Conservation (phyloP, 2,797 vertebrate genomes). For the Leptodon cayanensis region DNA sequence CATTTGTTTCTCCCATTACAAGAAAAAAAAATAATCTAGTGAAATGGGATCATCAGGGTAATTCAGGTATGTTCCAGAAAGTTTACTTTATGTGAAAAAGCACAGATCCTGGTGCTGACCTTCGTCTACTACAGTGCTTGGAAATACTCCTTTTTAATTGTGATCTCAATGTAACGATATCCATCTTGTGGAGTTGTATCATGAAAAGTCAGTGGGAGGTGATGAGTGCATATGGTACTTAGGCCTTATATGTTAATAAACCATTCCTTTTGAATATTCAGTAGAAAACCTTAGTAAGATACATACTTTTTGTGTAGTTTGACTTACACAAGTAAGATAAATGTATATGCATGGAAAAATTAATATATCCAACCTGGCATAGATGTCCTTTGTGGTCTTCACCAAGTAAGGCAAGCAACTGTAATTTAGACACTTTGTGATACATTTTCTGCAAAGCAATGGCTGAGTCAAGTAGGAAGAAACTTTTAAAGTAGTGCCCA, state of each 20-base stretch:
- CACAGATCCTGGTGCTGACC: not conserved
- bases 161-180: not conserved
- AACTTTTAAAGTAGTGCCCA: not conserved
- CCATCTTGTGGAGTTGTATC: rapidly evolving
- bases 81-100: not conserved
- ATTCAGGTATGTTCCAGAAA: not conserved
- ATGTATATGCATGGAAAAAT: rapidly evolving
- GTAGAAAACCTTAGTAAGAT: not conserved
- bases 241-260: not conserved
- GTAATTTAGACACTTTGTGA: not conserved
- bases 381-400: not conserved
- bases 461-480: not conserved
- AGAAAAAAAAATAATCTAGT: not conserved
- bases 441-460: not conserved
- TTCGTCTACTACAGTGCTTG: not conserved
- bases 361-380: rapidly evolving
- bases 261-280: not conserved
- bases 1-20: not conserved
- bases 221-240: not conserved
- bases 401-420: not conserved
- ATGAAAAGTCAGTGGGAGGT: not conserved
- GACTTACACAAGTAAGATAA: not conserved
- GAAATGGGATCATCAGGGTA: not conserved
- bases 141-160: not conserved
- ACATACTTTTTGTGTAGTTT: not conserved